Conservation (phyloP, 2,797 vertebrate genomes). For the Okamejei kenojei region DNA sequence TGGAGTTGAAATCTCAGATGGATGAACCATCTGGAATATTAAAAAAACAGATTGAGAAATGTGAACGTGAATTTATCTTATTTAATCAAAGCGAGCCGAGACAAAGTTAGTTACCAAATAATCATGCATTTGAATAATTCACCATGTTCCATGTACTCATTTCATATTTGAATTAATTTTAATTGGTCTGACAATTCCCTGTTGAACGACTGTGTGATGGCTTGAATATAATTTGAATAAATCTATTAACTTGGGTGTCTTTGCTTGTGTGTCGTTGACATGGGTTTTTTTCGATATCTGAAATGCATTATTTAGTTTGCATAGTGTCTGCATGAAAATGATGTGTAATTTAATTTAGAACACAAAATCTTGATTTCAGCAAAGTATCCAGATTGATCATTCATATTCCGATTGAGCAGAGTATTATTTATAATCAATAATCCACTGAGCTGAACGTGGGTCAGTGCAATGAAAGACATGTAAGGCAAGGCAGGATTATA, state of each 20-base stretch:
- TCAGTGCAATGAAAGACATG: background rate
- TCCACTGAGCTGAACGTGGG: background rate
- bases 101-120: background rate
- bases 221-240: background rate
- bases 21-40: background rate
- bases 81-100: background rate
- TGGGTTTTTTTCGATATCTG: background rate
- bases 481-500: background rate
- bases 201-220: background rate
- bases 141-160: background rate
- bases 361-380: background rate
- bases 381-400: background rate
- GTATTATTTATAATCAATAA: too few species aligned
- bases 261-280: background rate
- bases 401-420: background rate
- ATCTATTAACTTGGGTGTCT: background rate
- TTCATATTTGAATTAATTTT: background rate
- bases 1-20: background rate
- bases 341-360: background rate
- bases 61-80: background rate
- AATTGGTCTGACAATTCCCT: background rate
- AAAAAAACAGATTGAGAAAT: background rate
- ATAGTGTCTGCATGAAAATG: background rate
- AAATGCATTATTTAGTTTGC: background rate
- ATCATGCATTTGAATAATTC: background rate